Base-by-base conservation (phyloP, 2,888 invertebrate species). In the Mythimna vitellina region DNA sequence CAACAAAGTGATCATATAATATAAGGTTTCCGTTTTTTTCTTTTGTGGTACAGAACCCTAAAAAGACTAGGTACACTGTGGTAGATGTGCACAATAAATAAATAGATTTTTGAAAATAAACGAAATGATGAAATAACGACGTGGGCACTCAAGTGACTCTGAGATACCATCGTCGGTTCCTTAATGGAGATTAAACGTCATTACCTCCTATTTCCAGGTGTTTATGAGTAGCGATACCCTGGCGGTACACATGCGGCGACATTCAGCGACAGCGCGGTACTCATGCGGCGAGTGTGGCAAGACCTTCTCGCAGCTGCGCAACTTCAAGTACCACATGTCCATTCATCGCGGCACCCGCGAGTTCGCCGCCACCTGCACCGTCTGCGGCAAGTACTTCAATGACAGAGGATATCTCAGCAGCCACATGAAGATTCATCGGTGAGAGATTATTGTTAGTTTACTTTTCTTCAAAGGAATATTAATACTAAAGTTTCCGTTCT, bases 371-470 rank as follows among this genome's bases (percentile, higher is more conserved):
- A 97, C 97, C 9, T 96, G 96, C 83, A 89, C 93, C 1, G 94
- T 96, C 2, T 98, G 98, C 89, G 98, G 98, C 38, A 98, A 98
- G 93, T 97, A 97, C 84, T 98, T 98, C 93, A 98, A 98, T 91
- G 98, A 98, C 88, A 97, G 97, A 84, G 98, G 98, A 51, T 98
- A 98, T 90, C 96, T 98, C 14, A 98, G 98, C 93, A 98, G 98
- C 82, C 98, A 98, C 90, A 97, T 98, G 97, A 98, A 98, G 94
- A 98, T 98, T 83, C 98, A 98, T 92, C 97, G 97, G 95, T 97
- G 72, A 63, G 72, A 65, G 5, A n/a, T 42, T 7, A 20, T 56
- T 46, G 63, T 60, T 60, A 35, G n/a, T 22, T 14, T 12, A 46
- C 14, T 38, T 38, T 38, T 38, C 38, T 38, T 38, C 10, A 10